Evolutionary conservation across 37 sponge, comb jelly and placozoan species (phyloP).

Genomic region (Halisarca cf. caerulea): DNA sequence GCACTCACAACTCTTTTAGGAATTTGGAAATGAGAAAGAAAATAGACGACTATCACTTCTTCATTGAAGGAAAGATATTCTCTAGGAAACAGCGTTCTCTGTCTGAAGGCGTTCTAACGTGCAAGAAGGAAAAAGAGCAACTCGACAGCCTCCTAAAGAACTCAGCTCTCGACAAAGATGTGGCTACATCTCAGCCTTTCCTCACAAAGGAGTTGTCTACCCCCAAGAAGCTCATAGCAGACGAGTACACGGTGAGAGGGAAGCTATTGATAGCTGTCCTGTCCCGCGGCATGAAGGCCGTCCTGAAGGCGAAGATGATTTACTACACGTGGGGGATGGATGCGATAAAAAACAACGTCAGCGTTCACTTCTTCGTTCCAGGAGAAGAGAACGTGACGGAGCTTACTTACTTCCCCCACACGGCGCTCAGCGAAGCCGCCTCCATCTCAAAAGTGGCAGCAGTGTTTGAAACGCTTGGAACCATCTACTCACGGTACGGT

Average conservation of each 20-base stretch:
- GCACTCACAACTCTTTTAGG: not conserved
- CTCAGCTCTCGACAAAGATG: not conserved
- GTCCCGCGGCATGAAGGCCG: not conserved
- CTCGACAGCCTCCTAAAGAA: not conserved
- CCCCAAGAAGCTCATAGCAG: not conserved
- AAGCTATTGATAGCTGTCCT: constrained; percentile 3
- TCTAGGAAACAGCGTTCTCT: not conserved
- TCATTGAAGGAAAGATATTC: constrained; percentile 21
- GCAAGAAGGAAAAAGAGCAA: not conserved
- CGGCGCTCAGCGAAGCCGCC: not conserved
- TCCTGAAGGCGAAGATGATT: constrained; percentile 26
- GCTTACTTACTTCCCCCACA: constrained; percentile 9
- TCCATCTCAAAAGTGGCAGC: constrained; percentile 1
- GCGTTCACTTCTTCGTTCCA: not conserved
- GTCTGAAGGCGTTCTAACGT: not conserved
- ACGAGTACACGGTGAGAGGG: constrained; percentile 13
- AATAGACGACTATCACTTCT: not conserved
- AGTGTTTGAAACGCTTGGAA: not conserved
- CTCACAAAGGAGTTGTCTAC: no score
- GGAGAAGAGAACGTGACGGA: constrained; percentile 13
- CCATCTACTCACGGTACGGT: not conserved
- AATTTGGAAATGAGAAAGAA: not conserved
- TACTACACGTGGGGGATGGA: constrained; percentile 28
- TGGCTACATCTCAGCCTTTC: not conserved
- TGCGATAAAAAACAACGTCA: constrained; percentile 7